Conservation (phyloP, 92 coral and sea anemone genomes). For the Epizoanthus fatuus region DNA sequence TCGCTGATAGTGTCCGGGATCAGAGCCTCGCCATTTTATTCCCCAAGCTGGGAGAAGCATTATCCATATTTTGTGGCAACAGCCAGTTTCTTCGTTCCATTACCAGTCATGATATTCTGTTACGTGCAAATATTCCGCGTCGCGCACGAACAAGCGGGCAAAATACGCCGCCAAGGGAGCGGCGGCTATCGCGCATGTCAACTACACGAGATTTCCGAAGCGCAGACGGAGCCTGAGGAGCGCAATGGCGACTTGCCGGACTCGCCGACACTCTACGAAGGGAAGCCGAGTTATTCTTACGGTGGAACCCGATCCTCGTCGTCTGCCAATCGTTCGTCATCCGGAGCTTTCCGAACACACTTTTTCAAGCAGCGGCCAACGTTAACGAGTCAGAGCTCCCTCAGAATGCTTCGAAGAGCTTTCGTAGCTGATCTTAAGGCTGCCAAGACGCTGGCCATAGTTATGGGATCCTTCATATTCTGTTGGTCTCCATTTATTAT, state of each 20-base stretch:
- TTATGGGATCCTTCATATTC: conserved; percentile 87
- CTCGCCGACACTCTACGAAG: conserved; percentile 29
- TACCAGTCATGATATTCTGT: conserved; percentile 82
- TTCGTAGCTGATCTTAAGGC: conserved; percentile 83
- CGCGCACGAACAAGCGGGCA: conserved; percentile 82
- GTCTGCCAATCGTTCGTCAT: conserved; percentile 34
- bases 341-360: conserved; percentile 56
- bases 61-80: conserved; percentile 78
- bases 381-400: conserved; percentile 71
- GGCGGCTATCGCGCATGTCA: conserved; percentile 10
- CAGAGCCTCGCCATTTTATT: conserved; percentile 47
- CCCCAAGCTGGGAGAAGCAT: conserved; percentile 25
- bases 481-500: conserved; percentile 92
- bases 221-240: not conserved
- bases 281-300: conserved; percentile 42
- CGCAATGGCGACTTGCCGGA: conserved; percentile 48
- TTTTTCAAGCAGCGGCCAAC: conserved; percentile 38
- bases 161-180: conserved; percentile 63
- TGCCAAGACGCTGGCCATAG: conserved; percentile 88
- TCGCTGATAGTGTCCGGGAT: conserved; percentile 71
- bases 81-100: conserved; percentile 85
- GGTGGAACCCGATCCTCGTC: conserved; percentile 32
- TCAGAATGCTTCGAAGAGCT: conserved; percentile 69
- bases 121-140: conserved; percentile 84
- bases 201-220: conserved; percentile 47